phyloP scores from a whole-genome alignment of 1,140 invertebrate genomes.

The Drosophila jambulina region DNA sequence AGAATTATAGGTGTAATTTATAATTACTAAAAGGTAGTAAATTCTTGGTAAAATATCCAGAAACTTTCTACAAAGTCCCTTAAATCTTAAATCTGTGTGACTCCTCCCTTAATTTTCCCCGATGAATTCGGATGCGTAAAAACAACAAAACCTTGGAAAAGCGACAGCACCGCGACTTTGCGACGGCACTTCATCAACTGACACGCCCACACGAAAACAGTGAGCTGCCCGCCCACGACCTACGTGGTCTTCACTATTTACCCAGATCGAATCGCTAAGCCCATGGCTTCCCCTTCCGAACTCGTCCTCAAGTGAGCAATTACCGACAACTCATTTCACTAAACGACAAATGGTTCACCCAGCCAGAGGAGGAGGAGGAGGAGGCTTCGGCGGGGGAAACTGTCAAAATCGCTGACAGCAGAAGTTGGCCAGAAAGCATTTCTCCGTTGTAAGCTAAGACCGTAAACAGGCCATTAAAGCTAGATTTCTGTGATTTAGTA shows the following conservation, averaged over 20 bases:
- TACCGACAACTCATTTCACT: slow-evolving; percentile 72
- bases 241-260: slow-evolving; percentile 48
- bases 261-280: slow-evolving; percentile 33
- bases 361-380: slow-evolving; percentile 3
- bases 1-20: neutral
- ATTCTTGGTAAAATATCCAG: neutral
- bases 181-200: slow-evolving; percentile 63
- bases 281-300: slow-evolving; percentile 5
- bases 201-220: slow-evolving; percentile 52
- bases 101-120: neutral
- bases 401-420: slow-evolving; percentile 79
- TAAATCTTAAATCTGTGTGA: neutral
- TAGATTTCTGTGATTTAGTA: slow-evolving; percentile 65
- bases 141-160: slow-evolving; percentile 2
- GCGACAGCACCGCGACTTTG: neutral
- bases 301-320: slow-evolving; percentile 51
- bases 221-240: slow-evolving; percentile 9
- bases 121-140: neutral
- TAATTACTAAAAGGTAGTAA: neutral
- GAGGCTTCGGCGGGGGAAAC: slow-evolving; percentile 15
- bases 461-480: slow-evolving; percentile 30
- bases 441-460: slow-evolving; percentile 18
- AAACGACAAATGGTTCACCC: slow-evolving; percentile 74
- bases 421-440: slow-evolving; percentile 73
- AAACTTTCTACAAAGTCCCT: neutral